Evolutionary conservation across 2,113 vertebrate genomes (phyloP), one percentile per base, ranked within the genome.

Genomic region (Oreamnos americanus): DNA sequence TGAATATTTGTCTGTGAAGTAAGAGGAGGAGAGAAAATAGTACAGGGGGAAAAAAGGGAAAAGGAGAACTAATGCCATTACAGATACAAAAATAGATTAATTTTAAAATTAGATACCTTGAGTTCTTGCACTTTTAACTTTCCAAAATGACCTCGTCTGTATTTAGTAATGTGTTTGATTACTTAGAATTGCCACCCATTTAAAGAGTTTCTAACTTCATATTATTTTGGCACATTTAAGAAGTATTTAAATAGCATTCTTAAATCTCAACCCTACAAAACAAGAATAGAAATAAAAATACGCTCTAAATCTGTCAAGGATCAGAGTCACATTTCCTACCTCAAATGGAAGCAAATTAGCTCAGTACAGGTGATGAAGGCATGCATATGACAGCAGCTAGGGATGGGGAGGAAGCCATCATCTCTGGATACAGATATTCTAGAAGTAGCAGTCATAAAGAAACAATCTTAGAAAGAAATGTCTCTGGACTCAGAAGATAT

Each of bases 161-260:
- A 92, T 91, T 84, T 85, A 53, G 26, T 92, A 86, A 64, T 92
- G n/a, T 83, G 51, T 95, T 93, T 84, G 79, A 92, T 88, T 92
- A 57, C 23, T 95, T 93, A 30, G 47, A 97, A 95, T 88, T 94
- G 25, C n/a, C 30, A 94, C 47, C 28, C 21, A 91, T 79, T 97
- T 97, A 89, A 94, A 97, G n/a, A 84, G 71, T 94, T 97, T 91
- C 74, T 92, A 81, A 85, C 28, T 95, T 90, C 88, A 87, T 90
- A 91, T 97, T 90, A 97, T 95, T 92, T 94, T 96, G 94, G 19
- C 51, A 95, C 14, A 94, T 90, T 96, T 96, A 91, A 58, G 28
- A 91, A 88, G 15, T 76, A 87, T 88, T 96, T 97, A 96, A 97
- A 96, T 36, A 93, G 25, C 25, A 78, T 96, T 94, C 58, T 89